A percentile compares a stretch with the other conserved stretches of the same genome.
Evolutionary conservation across 2,797 vertebrate species (phyloP).

Genomic region (Phoebastria nigripes): DNA sequence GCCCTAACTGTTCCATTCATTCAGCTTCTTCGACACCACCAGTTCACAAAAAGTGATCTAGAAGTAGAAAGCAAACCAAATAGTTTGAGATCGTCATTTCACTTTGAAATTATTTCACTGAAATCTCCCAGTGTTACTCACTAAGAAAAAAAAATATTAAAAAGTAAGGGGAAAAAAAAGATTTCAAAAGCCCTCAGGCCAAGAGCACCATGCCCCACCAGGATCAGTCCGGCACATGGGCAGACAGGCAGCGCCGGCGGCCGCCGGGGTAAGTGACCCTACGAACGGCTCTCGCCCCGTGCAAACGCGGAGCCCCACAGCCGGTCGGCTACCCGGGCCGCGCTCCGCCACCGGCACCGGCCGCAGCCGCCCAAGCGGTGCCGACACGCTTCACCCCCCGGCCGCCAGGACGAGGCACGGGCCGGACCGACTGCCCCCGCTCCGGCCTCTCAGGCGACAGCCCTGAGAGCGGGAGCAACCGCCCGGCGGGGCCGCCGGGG

Average conservation of each 20-base stretch:
- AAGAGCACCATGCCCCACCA: neutral
- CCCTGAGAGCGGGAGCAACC: neutral
- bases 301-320: too few relatives aligned
- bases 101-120: neutral
- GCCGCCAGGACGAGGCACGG: neutral
- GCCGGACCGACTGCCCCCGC: neutral
- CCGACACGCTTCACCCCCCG: neutral
- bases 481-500: neutral
- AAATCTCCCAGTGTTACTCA: neutral
- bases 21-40: neutral
- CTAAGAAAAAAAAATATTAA: neutral
- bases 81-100: rapidly evolving
- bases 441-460: neutral
- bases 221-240: neutral
- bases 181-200: neutral
- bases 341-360: too few relatives aligned
- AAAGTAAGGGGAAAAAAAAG: rapidly evolving
- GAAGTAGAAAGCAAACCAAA: neutral
- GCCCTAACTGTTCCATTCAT: constrained; percentile 27
- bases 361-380: neutral
- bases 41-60: neutral
- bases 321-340: neutral
- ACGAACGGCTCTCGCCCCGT: neutral
- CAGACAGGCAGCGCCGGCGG: neutral
- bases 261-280: neutral